A percentile compares a stretch with the other conserved stretches of the same genome.
phyloP scores from a whole-genome alignment of 2,888 invertebrate genomes.

The Standfussiana lucernea region DNA sequence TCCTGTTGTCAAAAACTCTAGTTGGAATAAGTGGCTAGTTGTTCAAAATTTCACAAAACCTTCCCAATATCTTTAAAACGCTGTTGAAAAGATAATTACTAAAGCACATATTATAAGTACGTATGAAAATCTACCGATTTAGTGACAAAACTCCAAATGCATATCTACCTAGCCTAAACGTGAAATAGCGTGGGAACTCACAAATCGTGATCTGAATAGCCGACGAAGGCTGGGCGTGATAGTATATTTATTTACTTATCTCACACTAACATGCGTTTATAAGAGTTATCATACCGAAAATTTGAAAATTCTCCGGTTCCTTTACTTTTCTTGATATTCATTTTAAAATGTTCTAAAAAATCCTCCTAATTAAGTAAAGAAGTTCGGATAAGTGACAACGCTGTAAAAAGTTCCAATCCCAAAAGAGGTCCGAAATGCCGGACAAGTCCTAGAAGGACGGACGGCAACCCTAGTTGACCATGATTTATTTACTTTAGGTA shows the following conservation, averaged over 20 bases:
- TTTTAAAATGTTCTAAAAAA: background rate
- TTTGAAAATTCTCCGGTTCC: background rate
- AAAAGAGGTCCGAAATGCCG: background rate
- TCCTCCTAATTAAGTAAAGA: background rate
- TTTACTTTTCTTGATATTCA: background rate
- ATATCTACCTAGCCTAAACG: slow-evolving; percentile 36
- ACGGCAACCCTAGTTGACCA: background rate
- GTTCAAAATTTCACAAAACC: background rate
- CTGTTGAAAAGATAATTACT: background rate
- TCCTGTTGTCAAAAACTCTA: background rate
- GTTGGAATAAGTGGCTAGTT: too few species aligned
- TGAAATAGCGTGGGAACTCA: slow-evolving; percentile 63
- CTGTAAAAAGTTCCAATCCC: background rate
- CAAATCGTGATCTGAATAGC: slow-evolving; percentile 63
- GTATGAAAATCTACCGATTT: slow-evolving; percentile 15
- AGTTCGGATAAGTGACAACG: background rate
- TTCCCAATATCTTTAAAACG: background rate
- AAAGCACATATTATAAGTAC: background rate
- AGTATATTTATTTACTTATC: slow-evolving; percentile 51
- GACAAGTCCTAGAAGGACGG: background rate
- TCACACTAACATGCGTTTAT: slow-evolving; percentile 20
- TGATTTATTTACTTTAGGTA: background rate
- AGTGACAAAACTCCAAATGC: slow-evolving; percentile 32
- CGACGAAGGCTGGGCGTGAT: slow-evolving; percentile 44
- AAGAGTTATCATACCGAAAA: background rate